These are phyloP conservation scores for Miichthys miiuy DNA, from an alignment of 2,797 vertebrate species.

Conservation along the genomic window DNA sequence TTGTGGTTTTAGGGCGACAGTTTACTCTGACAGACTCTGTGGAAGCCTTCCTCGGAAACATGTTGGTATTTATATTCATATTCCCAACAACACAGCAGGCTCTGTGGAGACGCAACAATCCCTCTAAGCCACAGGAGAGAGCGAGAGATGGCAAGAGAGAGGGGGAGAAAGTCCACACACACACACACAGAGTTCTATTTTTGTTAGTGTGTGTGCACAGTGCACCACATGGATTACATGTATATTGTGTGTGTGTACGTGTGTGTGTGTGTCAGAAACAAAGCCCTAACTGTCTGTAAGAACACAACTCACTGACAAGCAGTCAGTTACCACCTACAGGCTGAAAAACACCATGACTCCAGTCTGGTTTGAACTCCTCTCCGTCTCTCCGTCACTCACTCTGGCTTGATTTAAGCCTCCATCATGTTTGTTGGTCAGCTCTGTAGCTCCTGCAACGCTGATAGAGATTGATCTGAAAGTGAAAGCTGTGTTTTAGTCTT, in stretches of 20 bases:
- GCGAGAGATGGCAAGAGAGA: background rate
- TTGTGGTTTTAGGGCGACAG: slow-evolving; percentile 3
- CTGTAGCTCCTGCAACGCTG: slow-evolving; percentile 29
- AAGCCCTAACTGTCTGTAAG: slow-evolving; percentile 22
- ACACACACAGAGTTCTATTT: slow-evolving; percentile 37
- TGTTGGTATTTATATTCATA: slow-evolving; percentile 72
- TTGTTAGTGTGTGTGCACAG: slow-evolving; percentile 11
- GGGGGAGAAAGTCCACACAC: slow-evolving; percentile 16
- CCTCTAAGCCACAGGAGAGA: slow-evolving; percentile 36
- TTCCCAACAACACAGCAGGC: slow-evolving; percentile 65
- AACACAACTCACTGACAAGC: slow-evolving; percentile 22
- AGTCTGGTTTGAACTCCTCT: slow-evolving; percentile 21
- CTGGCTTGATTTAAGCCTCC: slow-evolving; percentile 35
- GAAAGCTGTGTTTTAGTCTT: slow-evolving; percentile 54
- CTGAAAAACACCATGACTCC: slow-evolving; percentile 10
- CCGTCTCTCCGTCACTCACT: slow-evolving; percentile 1
- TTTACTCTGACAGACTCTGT: slow-evolving; percentile 36
- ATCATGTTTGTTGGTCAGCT: slow-evolving; percentile 16
- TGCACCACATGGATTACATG: slow-evolving; percentile 34
- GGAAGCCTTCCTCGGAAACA: slow-evolving; percentile 46
- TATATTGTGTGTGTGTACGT: slow-evolving; percentile 17
- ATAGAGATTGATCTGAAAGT: slow-evolving; percentile 50
- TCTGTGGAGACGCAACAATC: slow-evolving; percentile 61
- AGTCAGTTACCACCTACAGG: slow-evolving; percentile 35
- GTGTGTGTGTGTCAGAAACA: slow-evolving; percentile 32